Evolutionary conservation across 2,888 invertebrate species (phyloP), one percentile per base, ranked within the genome.

Genomic region (Luperina testacea): DNA sequence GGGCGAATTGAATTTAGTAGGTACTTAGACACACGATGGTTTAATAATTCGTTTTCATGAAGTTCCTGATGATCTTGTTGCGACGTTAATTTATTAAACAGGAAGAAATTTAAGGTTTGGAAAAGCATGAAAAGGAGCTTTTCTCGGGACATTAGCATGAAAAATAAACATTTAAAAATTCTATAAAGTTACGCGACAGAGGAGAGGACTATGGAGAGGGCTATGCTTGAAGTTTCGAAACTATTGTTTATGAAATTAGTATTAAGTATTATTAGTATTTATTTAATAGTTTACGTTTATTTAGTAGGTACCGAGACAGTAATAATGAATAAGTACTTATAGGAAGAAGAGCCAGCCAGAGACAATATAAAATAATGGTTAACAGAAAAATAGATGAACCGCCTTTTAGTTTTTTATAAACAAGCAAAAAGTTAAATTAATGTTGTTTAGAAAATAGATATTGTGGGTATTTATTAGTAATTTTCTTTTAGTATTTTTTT

Each of bases 21-120:
- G 20, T 24, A 51, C 2, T 4, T 64, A 24, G 11, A 6, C 24
- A 27, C 24, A 32, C 17, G 11, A 13, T 51, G 9, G 20, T 45
- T 68, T 48, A 32, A n/a, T 75, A 38, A 70, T 57, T n/a, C 3
- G n/a, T 38, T 57, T 64, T 59, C 17, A 27, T 59, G 27, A 65
- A 81, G 64, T 72, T 81, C 24, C 17, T 69, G 24, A 13, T 27
- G 2, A 42, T 57, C 0, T 32, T 53, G 8, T 76, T 15, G 45
- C 1, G 6, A 75, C 51, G n/a, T 38, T 74, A 42, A n/a, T 32
- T 0, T 20, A 48, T 15, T n/a, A 38, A 17, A 61, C 15, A 20
- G 20, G 48, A 20, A 48, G 5, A 42, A 38, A 38, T 0, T 6
- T 38, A 6, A 38, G 4, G 38, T 38, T 38, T 38, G 38, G 38